Percentiles rank a stretch among this genome's conserved stretches.
phyloP scores from a whole-genome alignment of 2,113 vertebrate genomes.

The Dasyurus viverrinus region DNA sequence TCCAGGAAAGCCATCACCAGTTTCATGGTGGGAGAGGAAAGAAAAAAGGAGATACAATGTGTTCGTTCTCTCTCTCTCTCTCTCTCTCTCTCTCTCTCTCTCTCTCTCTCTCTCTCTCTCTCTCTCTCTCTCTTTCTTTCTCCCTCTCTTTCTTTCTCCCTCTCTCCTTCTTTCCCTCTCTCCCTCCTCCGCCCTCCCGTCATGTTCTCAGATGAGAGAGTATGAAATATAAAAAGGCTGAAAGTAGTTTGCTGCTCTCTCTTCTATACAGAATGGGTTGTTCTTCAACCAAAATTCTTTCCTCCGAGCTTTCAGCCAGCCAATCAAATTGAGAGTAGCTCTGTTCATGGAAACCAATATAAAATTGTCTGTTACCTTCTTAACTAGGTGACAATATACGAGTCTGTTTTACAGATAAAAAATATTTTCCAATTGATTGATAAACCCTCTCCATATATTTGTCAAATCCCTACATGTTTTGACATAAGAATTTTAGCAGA shows the following conservation, averaged over 20 bases:
- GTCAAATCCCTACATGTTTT: no score
- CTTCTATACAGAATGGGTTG: neutral
- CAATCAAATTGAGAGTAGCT: neutral
- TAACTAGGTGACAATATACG: no score
- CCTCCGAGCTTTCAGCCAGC: neutral
- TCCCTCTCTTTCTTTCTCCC: no score
- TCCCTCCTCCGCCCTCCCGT: no score
- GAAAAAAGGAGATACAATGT: neutral
- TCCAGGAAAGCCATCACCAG: neutral
- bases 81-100: no score
- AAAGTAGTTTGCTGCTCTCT: neutral
- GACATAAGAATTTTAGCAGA: no score
- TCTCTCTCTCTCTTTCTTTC: no score
- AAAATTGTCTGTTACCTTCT: neutral
- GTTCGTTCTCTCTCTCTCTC: no score
- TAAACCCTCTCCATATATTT: no score
- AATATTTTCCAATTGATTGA: no score
- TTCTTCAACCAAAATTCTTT: neutral
- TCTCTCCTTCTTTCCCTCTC: no score
- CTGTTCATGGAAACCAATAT: neutral
- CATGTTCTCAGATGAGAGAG: neutral
- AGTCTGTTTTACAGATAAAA: no score
- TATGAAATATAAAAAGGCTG: neutral
- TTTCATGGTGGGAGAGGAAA: neutral
- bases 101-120: accelerated